A percentile compares a stretch with the other conserved stretches of the same genome.
These are phyloP conservation scores for Oryzias sinensis DNA, from an alignment of 2,797 vertebrate species.

Conservation along the genomic window DNA sequence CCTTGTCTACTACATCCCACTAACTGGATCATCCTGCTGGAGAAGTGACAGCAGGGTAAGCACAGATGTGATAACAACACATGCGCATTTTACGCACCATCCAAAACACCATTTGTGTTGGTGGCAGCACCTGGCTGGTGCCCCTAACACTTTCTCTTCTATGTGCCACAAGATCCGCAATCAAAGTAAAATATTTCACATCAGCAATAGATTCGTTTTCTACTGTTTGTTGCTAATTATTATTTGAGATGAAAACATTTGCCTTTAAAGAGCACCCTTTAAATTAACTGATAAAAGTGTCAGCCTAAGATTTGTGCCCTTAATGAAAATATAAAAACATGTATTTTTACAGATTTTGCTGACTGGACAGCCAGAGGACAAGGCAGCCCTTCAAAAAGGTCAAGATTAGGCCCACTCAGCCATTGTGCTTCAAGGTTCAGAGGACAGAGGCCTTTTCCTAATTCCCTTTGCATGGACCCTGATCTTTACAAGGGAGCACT, in stretches of 20 bases:
- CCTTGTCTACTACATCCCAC: constrained; percentile 91
- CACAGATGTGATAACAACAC: constrained; percentile 21
- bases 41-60: constrained; percentile 61
- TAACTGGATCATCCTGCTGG: constrained; percentile 66
- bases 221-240: no score
- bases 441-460: constrained; percentile 54
- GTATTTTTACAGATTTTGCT: constrained; percentile 47
- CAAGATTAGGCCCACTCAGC: constrained; percentile 20
- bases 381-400: constrained; percentile 20
- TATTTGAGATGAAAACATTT: no score
- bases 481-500: constrained; percentile 83
- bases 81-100: constrained; percentile 39
- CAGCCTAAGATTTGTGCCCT: no score
- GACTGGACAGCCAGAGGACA: constrained; percentile 39
- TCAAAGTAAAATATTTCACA: no score
- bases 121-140: no score
- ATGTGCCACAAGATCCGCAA: no score
- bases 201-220: no score
- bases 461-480: constrained; percentile 57
- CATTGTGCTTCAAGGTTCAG: constrained; percentile 45
- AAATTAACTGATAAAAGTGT: no score
- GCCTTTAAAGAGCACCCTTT: no score
- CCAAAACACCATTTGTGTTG: no score
- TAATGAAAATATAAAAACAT: neutral
- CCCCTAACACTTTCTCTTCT: no score